Conservation (phyloP, 2,888 invertebrate species). For the Diarsia dahlii region DNA sequence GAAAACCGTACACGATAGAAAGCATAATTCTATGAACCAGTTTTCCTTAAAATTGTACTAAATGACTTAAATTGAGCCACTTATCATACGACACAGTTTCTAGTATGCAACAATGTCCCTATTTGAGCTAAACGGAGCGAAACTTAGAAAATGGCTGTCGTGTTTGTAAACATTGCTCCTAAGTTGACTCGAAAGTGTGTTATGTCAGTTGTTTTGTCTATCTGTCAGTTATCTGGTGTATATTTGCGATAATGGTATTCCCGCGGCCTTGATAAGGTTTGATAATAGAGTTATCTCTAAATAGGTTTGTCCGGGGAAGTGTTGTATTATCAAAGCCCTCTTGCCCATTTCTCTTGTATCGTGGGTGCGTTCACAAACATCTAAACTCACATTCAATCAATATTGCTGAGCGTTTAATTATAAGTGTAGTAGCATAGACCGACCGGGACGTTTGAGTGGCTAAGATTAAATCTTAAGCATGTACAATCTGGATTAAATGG, state of each 20-base stretch:
- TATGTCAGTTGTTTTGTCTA: conserved; percentile 28
- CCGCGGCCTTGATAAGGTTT: conserved; percentile 13
- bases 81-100: conserved; percentile 14
- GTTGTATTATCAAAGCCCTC: not conserved
- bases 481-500: no score
- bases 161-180: conserved; percentile 30
- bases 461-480: no score
- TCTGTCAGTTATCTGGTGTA: conserved; percentile 14
- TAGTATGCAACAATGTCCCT: conserved; percentile 30
- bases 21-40: conserved; percentile 5
- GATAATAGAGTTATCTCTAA: not conserved
- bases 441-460: no score
- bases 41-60: conserved; percentile 19
- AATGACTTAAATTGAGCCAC: conserved; percentile 46
- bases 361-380: no score
- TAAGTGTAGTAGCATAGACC: no score
- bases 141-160: conserved; percentile 20
- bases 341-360: no score
- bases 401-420: no score
- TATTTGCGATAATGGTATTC: conserved; percentile 16
- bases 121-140: conserved; percentile 50
- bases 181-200: conserved; percentile 30
- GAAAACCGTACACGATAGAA: conserved; percentile 13
- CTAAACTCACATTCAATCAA: no score
- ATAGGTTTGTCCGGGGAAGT: not conserved